Base-by-base conservation (phyloP, 2,888 invertebrate species). In the Nemotelus pantherinus region DNA sequence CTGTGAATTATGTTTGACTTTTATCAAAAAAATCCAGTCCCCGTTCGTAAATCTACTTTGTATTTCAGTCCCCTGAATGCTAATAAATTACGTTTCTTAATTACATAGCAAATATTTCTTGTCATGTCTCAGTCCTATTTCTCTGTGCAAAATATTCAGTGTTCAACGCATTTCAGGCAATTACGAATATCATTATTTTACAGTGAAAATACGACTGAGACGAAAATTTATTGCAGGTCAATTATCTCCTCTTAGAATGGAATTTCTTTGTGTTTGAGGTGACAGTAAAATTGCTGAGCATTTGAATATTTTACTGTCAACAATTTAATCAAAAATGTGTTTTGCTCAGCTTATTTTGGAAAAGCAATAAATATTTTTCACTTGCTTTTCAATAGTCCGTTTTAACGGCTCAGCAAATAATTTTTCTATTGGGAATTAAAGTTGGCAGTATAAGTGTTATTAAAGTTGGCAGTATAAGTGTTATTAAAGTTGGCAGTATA, bases 181-280 rank as follows among this genome's bases (percentile, higher is more conserved):
- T 25, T 41, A 10, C 25, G n/a, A 67, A 48, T 48, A 47, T 67
- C 67, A 39, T 67, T 7, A 10, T 39, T 48, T 25, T n/a, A 25
- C 7, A 39, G 44, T 25, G 47, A 67, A 48, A 48, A 67, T 45
- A 48, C 45, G 10, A 65, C 48, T n/a, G n/a, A 50, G 50, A 67
- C 67, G n/a, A n/a, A 67, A 67, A 67, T 67, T 67, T 67, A 67
- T 67, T 47, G 47, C 67, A 67, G 67, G 67, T 67, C 67, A 67
- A 67, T 67, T 48, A 25, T 25, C 25, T 25, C 25, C 67, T 47
- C 47, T 67, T 48, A 50, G 48, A 47, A 47, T 67, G 50, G 39
- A 67, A 67, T 67, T 65, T 65, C 39, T 63, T 63, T 63, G 41
- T 7, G 63, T 25, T 10, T 57, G 25, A 57, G 25, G 25, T 3